A percentile compares a stretch with the other conserved stretches of the same genome.
Conservation (phyloP, 2,113 vertebrate species). For the Takifugu bimaculatus region DNA sequence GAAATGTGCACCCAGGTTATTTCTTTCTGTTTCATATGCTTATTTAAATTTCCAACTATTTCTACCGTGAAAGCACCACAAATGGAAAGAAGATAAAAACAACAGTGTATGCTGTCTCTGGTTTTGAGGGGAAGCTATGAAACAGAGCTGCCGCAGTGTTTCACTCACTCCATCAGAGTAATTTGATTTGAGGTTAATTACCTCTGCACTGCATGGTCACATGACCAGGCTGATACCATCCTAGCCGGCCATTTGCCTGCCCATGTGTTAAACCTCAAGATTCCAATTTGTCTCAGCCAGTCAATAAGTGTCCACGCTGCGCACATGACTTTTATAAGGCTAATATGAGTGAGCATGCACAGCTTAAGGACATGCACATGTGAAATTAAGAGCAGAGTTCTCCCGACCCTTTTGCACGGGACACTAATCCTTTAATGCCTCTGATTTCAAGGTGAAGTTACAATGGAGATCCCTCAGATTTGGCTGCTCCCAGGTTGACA, state of each 20-base stretch:
- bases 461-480: neutral
- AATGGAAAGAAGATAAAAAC: too few species aligned
- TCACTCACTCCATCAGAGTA: neutral
- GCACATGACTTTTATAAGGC: conserved; percentile 52
- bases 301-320: conserved; percentile 33
- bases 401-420: conserved; percentile 18
- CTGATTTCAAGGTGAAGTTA: neutral
- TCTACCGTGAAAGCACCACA: too few species aligned
- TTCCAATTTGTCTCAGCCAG: conserved; percentile 44
- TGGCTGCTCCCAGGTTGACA: neutral
- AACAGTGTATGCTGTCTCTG: too few species aligned
- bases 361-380: conserved; percentile 22
- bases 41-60: too few species aligned
- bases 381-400: conserved; percentile 19
- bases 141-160: too few species aligned
- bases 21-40: too few species aligned
- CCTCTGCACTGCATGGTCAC: neutral
- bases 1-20: too few species aligned
- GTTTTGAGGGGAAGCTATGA: too few species aligned
- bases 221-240: conserved; percentile 12
- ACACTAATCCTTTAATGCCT: conserved; percentile 13
- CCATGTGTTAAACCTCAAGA: conserved; percentile 43
- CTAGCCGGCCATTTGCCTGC: neutral
- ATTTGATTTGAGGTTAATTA: conserved; percentile 13
- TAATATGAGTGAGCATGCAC: conserved; percentile 4